A percentile compares a stretch with the other conserved stretches of the same genome.
These are phyloP conservation scores for Piprites chloris DNA, from an alignment of 2,113 vertebrate genomes.

Conservation along the genomic window DNA sequence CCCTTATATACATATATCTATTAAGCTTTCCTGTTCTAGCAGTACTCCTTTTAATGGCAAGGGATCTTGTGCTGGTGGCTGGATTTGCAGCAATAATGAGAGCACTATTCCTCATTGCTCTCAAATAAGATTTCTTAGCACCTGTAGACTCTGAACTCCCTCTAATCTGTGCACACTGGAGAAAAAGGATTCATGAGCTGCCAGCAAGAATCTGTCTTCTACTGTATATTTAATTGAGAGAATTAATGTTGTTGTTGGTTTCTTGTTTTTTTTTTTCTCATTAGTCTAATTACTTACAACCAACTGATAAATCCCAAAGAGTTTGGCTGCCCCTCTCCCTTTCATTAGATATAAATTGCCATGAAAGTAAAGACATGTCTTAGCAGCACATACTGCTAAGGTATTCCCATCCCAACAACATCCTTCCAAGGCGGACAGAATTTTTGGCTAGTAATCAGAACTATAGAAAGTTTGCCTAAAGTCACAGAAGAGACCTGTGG, in stretches of 20 bases:
- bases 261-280: neutral
- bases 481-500: neutral
- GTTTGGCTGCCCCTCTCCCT: neutral
- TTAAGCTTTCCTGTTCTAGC: neutral
- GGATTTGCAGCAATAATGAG: neutral
- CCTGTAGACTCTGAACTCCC: neutral
- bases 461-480: neutral
- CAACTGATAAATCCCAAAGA: neutral
- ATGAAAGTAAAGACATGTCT: neutral
- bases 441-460: neutral
- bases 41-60: neutral
- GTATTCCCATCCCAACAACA: neutral
- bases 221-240: neutral
- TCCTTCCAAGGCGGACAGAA: neutral
- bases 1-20: neutral
- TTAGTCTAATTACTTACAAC: neutral
- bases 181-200: neutral
- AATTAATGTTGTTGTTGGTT: neutral
- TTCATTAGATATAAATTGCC: neutral
- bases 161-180: neutral
- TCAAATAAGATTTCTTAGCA: neutral
- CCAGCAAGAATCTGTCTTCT: neutral
- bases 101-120: fast-evolving
- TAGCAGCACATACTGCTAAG: neutral
- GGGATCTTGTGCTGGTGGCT: neutral